Conservation (phyloP, 2,888 invertebrate genomes). For the Tiphia femorata region DNA sequence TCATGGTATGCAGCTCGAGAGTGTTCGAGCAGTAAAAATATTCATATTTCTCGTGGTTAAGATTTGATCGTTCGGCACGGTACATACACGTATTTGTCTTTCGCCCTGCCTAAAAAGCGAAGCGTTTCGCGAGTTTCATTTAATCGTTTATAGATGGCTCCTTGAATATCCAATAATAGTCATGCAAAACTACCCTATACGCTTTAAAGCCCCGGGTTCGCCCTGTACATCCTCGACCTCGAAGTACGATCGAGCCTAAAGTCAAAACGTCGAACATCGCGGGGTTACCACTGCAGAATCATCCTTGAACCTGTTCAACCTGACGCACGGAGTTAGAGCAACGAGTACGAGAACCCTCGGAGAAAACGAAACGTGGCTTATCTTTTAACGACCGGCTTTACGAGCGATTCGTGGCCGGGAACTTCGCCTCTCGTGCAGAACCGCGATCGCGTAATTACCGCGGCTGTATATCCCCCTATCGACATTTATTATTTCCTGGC, state of each 20-base stretch:
- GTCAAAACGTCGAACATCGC: background rate
- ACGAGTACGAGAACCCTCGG: slow-evolving; percentile 29
- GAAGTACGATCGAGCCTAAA: background rate
- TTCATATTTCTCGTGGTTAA: no score
- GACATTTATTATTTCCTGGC: slow-evolving; percentile 35
- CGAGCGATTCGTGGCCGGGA: slow-evolving; percentile 48
- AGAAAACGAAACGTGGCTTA: slow-evolving; percentile 31
- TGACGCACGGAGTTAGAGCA: slow-evolving; percentile 23
- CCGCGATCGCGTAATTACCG: slow-evolving; percentile 34
- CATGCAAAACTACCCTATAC: no score
- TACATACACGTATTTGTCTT: no score
- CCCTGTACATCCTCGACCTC: no score
- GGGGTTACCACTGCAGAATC: background rate
- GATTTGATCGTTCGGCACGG: no score
- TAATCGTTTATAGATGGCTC: no score
- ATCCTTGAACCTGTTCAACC: background rate
- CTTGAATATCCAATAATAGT: no score
- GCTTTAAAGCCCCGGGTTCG: no score
- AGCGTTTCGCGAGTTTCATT: no score
- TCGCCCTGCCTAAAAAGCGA: no score
- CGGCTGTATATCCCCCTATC: slow-evolving; percentile 27
- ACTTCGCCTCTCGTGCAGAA: slow-evolving; percentile 34
- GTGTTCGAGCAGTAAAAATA: no score
- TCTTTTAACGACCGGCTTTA: slow-evolving; percentile 54
- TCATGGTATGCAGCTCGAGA: no score